Base-by-base conservation (phyloP, 2,797 vertebrate genomes). In the Margarornis squamiger region DNA sequence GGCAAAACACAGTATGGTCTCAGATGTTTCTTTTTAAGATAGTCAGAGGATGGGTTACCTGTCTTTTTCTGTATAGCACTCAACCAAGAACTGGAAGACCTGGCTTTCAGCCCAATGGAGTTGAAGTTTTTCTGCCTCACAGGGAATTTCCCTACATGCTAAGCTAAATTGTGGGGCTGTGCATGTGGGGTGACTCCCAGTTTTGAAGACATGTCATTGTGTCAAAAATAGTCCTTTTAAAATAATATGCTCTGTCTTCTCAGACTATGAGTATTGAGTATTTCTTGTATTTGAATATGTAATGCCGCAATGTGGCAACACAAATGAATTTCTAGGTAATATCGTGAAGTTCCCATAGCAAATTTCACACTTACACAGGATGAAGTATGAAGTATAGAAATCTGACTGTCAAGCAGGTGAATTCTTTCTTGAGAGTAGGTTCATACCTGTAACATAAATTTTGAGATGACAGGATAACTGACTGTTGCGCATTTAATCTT, bases 1-100 rank as follows among this genome's bases (percentile, higher is more conserved):
- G 32, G 55, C 38, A 85, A 87, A 95, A 82, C n/a, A 10, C 45
- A 34, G 34, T 38, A 10, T 43, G 26, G 36, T 82, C 51, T 95
- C 16, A 36, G 74, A 41, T 80, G 30, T 59, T 76, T 84, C 12
- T 57, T 70, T 55, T 66, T 58, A 45, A 75, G 58, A 30, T 34
- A 22, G 22, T 66, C 24, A 45, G 36, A 62, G 46, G 22, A 48
- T 54, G 21, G 7, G 4, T 18, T 74, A 29, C 30, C 4, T 86
- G 14, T 19, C 32, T 58, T 78, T 41, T 86, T 65, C 38, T 61
- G 6, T 55, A 66, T 43, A 77, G 22, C 21, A 21, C 12, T 90
- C 14, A 20, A 10, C 24, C n/a, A 54, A 51, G 66, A 85, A 36
- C 54, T 81, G 30, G 38, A 78, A 81, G 66, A 88, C 36, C 38